Evolutionary conservation across 2,888 invertebrate species (phyloP).

Genomic region (Neuroscelio doddi): DNA sequence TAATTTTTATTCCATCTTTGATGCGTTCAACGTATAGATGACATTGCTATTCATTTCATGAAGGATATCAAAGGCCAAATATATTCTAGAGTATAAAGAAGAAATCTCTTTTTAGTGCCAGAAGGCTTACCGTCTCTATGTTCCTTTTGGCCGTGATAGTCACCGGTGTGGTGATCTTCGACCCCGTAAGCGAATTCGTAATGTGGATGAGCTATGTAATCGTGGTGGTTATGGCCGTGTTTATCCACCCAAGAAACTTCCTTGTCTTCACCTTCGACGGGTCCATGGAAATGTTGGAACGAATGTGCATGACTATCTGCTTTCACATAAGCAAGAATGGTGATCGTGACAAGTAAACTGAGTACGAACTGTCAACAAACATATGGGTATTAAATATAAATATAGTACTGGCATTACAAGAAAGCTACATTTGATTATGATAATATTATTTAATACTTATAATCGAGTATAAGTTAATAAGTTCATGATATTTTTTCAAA

Average conservation of each 20-base stretch:
- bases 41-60: conserved; percentile 20
- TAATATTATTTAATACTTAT: no score
- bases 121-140: conserved; percentile 66
- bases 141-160: conserved; percentile 71
- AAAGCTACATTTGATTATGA: neutral
- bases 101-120: conserved; percentile 19
- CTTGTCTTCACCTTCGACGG: conserved; percentile 63
- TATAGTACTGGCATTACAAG: neutral
- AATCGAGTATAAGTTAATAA: no score
- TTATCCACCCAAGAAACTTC: conserved; percentile 64
- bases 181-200: conserved; percentile 68
- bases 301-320: conserved; percentile 62
- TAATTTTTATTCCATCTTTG: conserved; percentile 12
- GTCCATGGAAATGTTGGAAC: conserved; percentile 68
- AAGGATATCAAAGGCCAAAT: conserved; percentile 15
- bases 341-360: conserved; percentile 31
- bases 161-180: conserved; percentile 68
- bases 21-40: conserved; percentile 11
- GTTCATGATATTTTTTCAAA: no score
- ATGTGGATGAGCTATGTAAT: conserved; percentile 68
- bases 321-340: conserved; percentile 23
- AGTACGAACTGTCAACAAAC: conserved; percentile 41
- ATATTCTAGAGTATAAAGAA: conserved; percentile 11
- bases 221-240: conserved; percentile 67
- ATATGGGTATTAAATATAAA: conserved; percentile 7